phyloP scores from a whole-genome alignment of 2,888 invertebrate genomes.

The Pristionchus japonicus region DNA sequence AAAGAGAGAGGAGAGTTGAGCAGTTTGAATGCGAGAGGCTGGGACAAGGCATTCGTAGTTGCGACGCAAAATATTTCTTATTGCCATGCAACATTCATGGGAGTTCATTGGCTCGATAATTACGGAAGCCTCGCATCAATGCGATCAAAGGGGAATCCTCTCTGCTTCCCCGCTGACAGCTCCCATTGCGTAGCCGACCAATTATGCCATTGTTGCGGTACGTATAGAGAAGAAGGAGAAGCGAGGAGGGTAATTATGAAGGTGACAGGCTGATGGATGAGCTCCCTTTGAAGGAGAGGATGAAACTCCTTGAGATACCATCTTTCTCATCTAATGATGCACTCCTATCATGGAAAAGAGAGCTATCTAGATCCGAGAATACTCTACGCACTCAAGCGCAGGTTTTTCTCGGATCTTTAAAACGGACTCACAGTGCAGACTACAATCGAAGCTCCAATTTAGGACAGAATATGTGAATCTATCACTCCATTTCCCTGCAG shows the following conservation, averaged over 20 bases:
- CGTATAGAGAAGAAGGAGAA: not conserved
- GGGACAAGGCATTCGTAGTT: not conserved
- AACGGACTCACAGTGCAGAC: too few relatives aligned
- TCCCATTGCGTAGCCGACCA: not conserved
- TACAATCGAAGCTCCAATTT: too few relatives aligned
- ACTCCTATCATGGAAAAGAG: too few relatives aligned
- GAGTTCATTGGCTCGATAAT: not conserved
- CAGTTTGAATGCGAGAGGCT: not conserved
- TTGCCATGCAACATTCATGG: not conserved
- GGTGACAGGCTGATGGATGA: constrained; percentile 12
- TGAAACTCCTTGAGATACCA: not conserved
- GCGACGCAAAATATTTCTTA: not conserved
- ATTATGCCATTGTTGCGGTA: constrained; percentile 41
- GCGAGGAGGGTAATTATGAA: constrained; percentile 20
- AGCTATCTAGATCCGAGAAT: too few relatives aligned
- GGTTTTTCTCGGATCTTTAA: too few relatives aligned
- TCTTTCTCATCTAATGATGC: not conserved
- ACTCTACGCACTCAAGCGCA: too few relatives aligned
- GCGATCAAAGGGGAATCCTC: not conserved
- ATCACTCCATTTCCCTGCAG: not conserved
- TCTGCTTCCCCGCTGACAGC: not conserved
- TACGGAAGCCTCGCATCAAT: not conserved
- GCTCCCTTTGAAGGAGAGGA: not conserved
- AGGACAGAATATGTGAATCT: not conserved
- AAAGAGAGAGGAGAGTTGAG: not conserved